Conservation (phyloP, 1,140 invertebrate species). For the Bombus vancouverensis region DNA sequence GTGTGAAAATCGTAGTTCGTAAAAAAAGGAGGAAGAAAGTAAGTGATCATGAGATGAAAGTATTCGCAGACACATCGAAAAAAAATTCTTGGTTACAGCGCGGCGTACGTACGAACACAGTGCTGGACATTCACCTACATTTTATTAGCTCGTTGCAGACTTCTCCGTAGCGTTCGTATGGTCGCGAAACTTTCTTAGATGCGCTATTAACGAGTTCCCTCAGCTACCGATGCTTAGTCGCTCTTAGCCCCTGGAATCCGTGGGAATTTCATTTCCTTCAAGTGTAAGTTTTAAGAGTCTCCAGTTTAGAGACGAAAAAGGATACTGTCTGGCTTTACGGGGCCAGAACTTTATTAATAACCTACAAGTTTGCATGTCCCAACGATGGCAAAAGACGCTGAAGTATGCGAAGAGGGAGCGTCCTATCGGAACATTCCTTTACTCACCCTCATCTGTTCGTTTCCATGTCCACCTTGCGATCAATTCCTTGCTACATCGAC, state of each 20-base stretch:
- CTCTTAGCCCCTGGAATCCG: conserved; percentile 34
- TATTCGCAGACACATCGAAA: background rate
- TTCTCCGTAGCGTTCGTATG: background rate
- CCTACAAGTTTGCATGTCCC: conserved; percentile 49
- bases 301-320: conserved; percentile 28
- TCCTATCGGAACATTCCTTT: background rate
- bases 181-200: conserved; percentile 33
- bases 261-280: conserved; percentile 52
- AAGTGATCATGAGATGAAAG: background rate
- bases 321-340: conserved; percentile 23
- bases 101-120: background rate
- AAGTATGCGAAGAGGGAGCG: conserved; percentile 8
- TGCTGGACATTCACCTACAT: background rate
- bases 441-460: background rate
- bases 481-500: background rate
- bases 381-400: conserved; percentile 7
- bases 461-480: background rate
- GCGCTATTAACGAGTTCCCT: conserved; percentile 31
- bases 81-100: too few relatives aligned
- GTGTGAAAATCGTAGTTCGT: background rate
- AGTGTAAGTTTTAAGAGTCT: conserved; percentile 56
- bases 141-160: conserved; percentile 28
- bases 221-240: conserved; percentile 33
- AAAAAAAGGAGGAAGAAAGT: too few relatives aligned
- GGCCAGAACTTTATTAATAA: conserved; percentile 67